Conservation (phyloP, 2,113 vertebrate species). For the Ovibos moschatus region DNA sequence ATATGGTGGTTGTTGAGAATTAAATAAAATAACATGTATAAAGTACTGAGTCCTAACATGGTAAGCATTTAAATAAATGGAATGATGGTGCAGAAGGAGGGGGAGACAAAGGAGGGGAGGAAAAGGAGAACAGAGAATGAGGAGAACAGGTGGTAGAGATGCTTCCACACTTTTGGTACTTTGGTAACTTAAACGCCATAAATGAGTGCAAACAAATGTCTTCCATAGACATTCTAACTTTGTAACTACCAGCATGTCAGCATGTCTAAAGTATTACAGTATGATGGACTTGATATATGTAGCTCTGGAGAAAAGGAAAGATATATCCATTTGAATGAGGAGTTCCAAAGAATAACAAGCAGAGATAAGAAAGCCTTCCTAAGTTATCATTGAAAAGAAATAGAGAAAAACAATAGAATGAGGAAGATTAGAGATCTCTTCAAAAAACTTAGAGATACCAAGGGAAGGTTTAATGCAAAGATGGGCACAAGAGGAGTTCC, state of each 20-base stretch:
- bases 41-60: not conserved
- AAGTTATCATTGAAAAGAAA: not conserved
- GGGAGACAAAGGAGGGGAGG: accelerated
- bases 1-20: not conserved
- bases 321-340: not conserved
- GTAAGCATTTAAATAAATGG: not conserved
- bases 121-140: not conserved
- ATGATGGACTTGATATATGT: not conserved
- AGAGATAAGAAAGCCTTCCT: not conserved
- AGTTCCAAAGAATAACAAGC: not conserved
- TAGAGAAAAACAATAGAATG: not conserved
- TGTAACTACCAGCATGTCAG: not conserved
- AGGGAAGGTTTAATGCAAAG: not conserved
- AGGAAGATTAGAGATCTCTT: not conserved
- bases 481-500: not conserved
- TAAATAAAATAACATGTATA: not conserved
- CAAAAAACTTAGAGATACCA: not conserved
- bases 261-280: not conserved
- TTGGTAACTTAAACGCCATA: not conserved
- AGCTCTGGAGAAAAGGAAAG: not conserved
- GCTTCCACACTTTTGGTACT: not conserved
- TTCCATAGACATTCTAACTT: not conserved
- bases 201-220: not conserved
- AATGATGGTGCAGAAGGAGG: not conserved
- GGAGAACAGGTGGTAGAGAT: accelerated